These are phyloP conservation scores for Melanogrammus aeglefinus DNA, from an alignment of 2,797 vertebrate genomes.

Conservation along the genomic window DNA sequence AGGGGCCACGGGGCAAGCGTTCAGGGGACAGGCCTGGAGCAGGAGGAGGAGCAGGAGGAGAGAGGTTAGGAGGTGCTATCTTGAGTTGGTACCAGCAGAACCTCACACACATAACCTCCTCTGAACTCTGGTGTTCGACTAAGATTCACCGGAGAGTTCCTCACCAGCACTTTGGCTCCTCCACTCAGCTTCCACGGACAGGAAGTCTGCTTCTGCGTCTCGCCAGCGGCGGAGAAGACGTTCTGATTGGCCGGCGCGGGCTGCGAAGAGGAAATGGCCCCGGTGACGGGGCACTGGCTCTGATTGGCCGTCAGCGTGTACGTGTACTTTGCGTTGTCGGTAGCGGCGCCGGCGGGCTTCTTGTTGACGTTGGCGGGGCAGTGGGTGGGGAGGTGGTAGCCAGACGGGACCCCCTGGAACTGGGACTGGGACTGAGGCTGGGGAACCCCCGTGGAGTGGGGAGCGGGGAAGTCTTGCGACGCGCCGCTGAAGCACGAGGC, in stretches of 20 bases:
- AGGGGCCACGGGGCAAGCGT: constrained; percentile 73
- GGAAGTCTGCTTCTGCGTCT: constrained; percentile 59
- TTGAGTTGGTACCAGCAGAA: not conserved
- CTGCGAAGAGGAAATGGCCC: constrained; percentile 43
- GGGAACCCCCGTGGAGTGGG: constrained; percentile 27
- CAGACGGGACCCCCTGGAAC: constrained; percentile 49
- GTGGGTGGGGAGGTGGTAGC: constrained; percentile 52
- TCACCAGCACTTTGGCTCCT: constrained; percentile 79
- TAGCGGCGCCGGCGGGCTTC: constrained; percentile 35
- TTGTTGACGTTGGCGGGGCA: constrained; percentile 49
- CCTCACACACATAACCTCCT: not conserved
- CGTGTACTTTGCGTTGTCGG: constrained; percentile 64
- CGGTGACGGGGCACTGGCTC: constrained; percentile 59
- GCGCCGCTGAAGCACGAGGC: constrained; percentile 48
- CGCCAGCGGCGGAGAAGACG: constrained; percentile 32
- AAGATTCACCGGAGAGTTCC: constrained; percentile 22
- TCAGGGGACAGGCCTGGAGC: constrained; percentile 76
- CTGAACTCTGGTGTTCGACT: no score
- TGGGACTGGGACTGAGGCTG: constrained; percentile 41
- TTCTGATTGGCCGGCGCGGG: constrained; percentile 58
- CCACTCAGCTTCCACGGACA: constrained; percentile 74
- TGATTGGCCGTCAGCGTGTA: constrained; percentile 51
- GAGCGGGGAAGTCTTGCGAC: constrained; percentile 45
- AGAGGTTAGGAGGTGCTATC: not conserved
- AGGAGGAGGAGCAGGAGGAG: not conserved